These are phyloP conservation scores for Notoglanidium macrostoma DNA, from an alignment of 2,797 vertebrate species.

Conservation along the genomic window DNA sequence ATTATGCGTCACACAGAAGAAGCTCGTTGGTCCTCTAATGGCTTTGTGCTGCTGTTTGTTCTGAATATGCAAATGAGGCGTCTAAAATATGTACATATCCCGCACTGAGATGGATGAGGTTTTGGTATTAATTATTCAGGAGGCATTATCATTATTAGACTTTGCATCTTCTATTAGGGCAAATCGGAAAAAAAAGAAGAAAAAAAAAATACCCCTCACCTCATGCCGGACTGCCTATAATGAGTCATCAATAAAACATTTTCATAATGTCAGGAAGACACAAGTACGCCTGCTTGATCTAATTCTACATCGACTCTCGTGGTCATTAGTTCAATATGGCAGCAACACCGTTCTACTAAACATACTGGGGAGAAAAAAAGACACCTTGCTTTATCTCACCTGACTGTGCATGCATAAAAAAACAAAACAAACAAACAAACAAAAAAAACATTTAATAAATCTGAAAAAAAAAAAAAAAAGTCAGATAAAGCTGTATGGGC, in stretches of 20 bases:
- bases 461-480: background rate
- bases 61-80: conserved; percentile 80
- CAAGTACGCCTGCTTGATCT: conserved; percentile 70
- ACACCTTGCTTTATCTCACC: conserved; percentile 68
- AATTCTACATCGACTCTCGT: conserved; percentile 73
- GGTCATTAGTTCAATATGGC: conserved; percentile 77
- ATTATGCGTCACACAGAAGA: conserved; percentile 61
- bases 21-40: conserved; percentile 67
- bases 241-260: conserved; percentile 85
- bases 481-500: background rate
- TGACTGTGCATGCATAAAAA: conserved; percentile 70
- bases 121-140: conserved; percentile 81
- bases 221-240: conserved; percentile 76
- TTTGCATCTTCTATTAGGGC: conserved; percentile 75
- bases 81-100: conserved; percentile 82
- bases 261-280: conserved; percentile 79
- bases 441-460: background rate
- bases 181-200: conserved; percentile 63
- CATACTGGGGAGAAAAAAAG: conserved; percentile 62
- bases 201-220: conserved; percentile 62
- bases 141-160: conserved; percentile 81
- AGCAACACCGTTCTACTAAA: conserved; percentile 68
- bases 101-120: conserved; percentile 76
- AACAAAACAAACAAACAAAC: background rate
- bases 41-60: conserved; percentile 78